phyloP scores from a whole-genome alignment of 2,888 invertebrate genomes.

The Arctia plantaginis region DNA sequence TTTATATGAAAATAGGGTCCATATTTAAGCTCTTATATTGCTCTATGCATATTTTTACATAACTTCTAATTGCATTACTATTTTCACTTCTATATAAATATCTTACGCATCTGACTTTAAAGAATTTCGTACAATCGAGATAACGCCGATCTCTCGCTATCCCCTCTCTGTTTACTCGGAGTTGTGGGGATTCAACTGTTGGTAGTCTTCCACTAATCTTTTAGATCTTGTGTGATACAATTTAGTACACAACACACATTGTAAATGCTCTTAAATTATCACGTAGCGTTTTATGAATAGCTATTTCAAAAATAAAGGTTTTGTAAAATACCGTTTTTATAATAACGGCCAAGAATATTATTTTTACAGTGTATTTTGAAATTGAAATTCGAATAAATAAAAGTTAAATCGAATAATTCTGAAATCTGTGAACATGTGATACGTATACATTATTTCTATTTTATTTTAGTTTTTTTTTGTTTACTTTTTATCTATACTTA shows the following conservation, averaged over 20 bases:
- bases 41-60: slow-evolving; percentile 11
- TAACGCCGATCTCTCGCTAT: no score
- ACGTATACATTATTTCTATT: not conserved
- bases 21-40: slow-evolving; percentile 16
- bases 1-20: slow-evolving; percentile 19
- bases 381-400: not conserved
- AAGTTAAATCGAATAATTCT: not conserved
- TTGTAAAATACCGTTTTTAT: not conserved
- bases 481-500: not conserved
- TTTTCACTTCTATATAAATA: not conserved
- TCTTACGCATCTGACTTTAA: not conserved
- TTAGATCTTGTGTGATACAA: not conserved
- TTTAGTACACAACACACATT: not conserved
- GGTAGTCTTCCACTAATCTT: not conserved
- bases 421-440: not conserved
- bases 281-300: not conserved
- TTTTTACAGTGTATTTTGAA: not conserved
- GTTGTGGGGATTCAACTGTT: not conserved
- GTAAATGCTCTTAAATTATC: not conserved
- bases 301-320: not conserved
- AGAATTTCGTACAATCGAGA: not conserved
- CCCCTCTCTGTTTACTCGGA: not conserved
- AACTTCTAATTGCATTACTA: not conserved
- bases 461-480: not conserved
- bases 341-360: not conserved